phyloP scores from a whole-genome alignment of 2,113 vertebrate species.

The Plestiodon gilberti region DNA sequence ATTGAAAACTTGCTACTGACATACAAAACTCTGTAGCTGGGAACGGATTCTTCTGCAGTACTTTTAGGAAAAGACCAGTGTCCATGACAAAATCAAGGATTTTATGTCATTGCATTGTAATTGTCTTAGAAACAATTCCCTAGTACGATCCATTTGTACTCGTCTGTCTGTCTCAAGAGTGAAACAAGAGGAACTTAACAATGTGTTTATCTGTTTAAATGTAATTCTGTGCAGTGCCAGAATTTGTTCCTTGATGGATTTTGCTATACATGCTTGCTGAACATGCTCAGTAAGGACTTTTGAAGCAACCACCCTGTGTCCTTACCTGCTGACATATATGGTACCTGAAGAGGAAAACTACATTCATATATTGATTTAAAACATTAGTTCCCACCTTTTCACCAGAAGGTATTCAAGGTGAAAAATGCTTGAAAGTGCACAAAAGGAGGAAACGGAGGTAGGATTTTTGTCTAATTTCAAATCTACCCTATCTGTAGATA shows the following conservation, averaged over 20 bases:
- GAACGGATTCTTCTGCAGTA: not conserved
- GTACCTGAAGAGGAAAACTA: not conserved
- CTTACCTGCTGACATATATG: too few species aligned
- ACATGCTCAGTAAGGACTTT: not conserved
- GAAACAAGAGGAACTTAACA: not conserved
- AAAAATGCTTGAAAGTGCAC: not conserved
- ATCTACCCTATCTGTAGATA: too few species aligned
- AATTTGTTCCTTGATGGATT: not conserved
- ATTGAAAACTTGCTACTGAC: conserved; percentile 22
- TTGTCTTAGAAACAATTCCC: not conserved
- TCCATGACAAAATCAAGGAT: not conserved
- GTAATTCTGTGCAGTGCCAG: not conserved
- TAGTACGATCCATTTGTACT: not conserved
- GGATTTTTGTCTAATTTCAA: too few species aligned
- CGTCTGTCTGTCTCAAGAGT: not conserved
- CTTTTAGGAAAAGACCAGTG: not conserved
- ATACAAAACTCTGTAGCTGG: not conserved
- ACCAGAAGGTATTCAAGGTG: not conserved
- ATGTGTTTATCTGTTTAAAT: not conserved
- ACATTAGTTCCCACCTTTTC: not conserved
- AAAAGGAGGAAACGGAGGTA: not conserved
- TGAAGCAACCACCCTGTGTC: not conserved
- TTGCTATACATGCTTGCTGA: not conserved
- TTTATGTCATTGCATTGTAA: not conserved
- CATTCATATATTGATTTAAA: not conserved